Evolutionary conservation across 1,140 invertebrate genomes (phyloP), one percentile per base, ranked within the genome.

Genomic region (Leptinotarsa undecemlineata): DNA sequence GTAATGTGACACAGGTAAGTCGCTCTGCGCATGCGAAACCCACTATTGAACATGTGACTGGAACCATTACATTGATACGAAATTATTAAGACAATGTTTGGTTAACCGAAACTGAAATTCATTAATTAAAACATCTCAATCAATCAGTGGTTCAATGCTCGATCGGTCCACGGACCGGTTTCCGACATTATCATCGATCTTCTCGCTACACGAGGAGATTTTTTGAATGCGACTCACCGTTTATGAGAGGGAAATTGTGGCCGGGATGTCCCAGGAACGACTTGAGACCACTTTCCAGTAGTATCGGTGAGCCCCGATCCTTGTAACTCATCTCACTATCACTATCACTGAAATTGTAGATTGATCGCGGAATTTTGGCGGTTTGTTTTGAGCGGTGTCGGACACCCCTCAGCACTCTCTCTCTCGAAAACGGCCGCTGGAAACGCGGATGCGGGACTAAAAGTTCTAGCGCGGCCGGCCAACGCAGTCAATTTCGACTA

Each of bases 301-400:
- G 74, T 75, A 84, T 83, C 19, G 84, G 84, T 77, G 84, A 85
- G 70, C 82, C 79, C 63, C 84, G 78, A 77, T 85, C 84, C 78
- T 85, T 85, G 79, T 83, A 85, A 78, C 84, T 85, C 84, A 85
- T 85, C 80, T 84, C 84, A 85, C 83, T 84, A 75, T 84, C 83
- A 84, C 83, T 84, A 77, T 84, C 83, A 84, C 82, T 84, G 70
- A 84, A 84, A 81, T 83, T 83, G 77, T 83, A 83, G 73, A 79
- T 81, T 80, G 82, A 82, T 76, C 82, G 82, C 82, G 83, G 83
- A 85, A 85, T 85, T 82, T 85, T 85, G 83, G 76, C 79, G 78
- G 80, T 74, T 82, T 82, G 77, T 69, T 77, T 79, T 78, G 77
- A 81, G 79, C 78, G 79, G 82, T 77, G 77, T 73, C 48, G 67